phyloP scores from a whole-genome alignment of 2,888 invertebrate species.

The Pristionchus maxplancki region DNA sequence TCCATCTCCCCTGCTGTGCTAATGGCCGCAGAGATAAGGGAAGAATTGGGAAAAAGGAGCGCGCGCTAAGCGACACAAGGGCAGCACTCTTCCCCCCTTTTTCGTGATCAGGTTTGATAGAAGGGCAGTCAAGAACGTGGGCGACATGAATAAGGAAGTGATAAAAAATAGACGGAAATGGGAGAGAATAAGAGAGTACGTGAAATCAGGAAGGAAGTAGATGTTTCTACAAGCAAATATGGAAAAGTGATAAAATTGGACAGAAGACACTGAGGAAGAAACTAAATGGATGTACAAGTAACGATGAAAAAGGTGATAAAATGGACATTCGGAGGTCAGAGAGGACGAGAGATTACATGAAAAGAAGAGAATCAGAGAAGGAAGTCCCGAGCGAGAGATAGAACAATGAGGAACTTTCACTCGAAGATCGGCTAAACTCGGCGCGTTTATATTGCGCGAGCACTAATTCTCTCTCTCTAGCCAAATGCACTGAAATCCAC shows the following conservation, averaged over 20 bases:
- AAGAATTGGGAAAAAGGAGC: too few species aligned
- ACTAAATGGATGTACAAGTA: too few species aligned
- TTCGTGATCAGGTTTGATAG: neutral
- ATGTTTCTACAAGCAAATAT: too few species aligned
- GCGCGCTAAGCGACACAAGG: conserved; percentile 3
- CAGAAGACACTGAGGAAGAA: too few species aligned
- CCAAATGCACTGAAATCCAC: neutral
- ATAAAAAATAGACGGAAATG: neutral
- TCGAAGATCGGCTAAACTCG: neutral
- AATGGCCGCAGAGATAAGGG: too few species aligned
- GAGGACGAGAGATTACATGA: neutral
- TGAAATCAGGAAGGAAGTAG: too few species aligned
- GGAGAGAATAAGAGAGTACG: neutral
- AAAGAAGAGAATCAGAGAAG: too few species aligned
- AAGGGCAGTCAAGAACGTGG: neutral
- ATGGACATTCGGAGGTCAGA: neutral
- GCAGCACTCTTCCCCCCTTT: neutral
- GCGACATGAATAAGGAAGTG: neutral
- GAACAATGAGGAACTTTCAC: conserved; percentile 31
- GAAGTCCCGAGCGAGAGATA: neutral
- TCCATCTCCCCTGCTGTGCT: too few species aligned
- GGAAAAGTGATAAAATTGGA: too few species aligned
- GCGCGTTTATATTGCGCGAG: neutral
- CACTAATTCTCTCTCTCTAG: neutral
- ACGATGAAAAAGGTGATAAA: neutral